phyloP scores from a whole-genome alignment of 2,113 vertebrate genomes.

The Coptodon rendalli region DNA sequence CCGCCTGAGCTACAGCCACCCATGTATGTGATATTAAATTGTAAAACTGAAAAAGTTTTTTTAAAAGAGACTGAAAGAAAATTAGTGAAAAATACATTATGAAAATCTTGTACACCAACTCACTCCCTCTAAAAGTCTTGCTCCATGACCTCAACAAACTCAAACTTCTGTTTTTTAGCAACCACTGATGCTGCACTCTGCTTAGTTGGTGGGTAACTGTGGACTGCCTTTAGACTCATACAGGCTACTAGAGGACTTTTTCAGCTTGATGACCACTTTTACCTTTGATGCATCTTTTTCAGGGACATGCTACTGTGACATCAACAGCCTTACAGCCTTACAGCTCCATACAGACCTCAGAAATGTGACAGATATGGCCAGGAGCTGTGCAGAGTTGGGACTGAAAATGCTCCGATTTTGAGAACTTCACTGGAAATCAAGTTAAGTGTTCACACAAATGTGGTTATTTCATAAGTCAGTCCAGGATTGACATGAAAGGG shows the following conservation, averaged over 20 bases:
- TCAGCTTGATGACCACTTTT: background rate
- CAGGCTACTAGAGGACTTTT: background rate
- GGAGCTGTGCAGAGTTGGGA: rapidly evolving
- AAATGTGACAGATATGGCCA: background rate
- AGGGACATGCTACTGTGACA: background rate
- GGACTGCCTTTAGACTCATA: background rate
- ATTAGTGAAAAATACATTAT: background rate
- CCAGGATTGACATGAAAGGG: background rate
- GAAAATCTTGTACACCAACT: background rate
- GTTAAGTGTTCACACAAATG: rapidly evolving
- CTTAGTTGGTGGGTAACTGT: background rate
- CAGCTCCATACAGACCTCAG: background rate
- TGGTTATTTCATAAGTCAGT: background rate
- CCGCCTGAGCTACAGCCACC: no score
- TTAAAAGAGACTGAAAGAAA: background rate
- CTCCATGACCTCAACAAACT: background rate
- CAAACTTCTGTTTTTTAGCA: background rate
- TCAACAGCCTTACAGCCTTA: background rate
- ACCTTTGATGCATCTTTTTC: background rate
- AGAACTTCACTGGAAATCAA: background rate
- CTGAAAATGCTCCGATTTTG: background rate
- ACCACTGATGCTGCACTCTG: background rate
- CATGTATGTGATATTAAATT: background rate
- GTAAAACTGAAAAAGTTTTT: background rate
- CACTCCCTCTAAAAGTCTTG: background rate